Conservation (phyloP, 2,113 vertebrate genomes). For the Charina bottae region DNA sequence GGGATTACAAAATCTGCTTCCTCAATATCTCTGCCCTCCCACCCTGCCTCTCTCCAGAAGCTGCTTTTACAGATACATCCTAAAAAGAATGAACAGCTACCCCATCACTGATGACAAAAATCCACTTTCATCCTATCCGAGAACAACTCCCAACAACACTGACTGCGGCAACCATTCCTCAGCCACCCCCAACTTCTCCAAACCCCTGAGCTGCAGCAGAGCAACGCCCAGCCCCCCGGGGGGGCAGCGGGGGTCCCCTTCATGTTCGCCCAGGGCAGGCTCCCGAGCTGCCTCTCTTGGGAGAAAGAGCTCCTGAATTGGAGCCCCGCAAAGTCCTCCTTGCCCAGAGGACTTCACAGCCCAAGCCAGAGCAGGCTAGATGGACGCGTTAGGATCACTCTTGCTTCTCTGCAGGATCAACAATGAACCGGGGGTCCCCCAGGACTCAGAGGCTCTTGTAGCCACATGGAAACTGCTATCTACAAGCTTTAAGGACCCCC, state of each 20-base stretch:
- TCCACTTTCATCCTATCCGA: neutral
- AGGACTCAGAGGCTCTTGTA: neutral
- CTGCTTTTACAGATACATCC: neutral
- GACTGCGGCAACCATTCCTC: neutral
- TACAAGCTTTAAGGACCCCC: neutral
- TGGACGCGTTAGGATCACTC: neutral
- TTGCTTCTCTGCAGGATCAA: neutral
- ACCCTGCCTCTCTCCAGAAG: neutral
- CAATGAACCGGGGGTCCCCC: rapidly evolving
- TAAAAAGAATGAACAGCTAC: neutral
- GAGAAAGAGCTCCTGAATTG: neutral
- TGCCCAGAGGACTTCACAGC: neutral
- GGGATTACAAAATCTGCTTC: constrained; percentile 55
- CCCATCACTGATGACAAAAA: neutral
- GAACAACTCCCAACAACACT: neutral
- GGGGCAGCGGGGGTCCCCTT: neutral
- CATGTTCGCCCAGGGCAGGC: neutral
- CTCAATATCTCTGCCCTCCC: neutral
- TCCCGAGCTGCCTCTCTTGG: neutral
- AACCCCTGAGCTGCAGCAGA: neutral
- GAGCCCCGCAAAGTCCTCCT: neutral
- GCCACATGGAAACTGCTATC: neutral
- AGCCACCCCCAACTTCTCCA: neutral
- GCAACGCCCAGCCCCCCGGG: neutral
- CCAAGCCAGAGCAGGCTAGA: neutral